These are phyloP conservation scores for Lytechinus variegatus DNA, from an alignment of 35 echinoderm and acorn worm species.

Conservation along the genomic window DNA sequence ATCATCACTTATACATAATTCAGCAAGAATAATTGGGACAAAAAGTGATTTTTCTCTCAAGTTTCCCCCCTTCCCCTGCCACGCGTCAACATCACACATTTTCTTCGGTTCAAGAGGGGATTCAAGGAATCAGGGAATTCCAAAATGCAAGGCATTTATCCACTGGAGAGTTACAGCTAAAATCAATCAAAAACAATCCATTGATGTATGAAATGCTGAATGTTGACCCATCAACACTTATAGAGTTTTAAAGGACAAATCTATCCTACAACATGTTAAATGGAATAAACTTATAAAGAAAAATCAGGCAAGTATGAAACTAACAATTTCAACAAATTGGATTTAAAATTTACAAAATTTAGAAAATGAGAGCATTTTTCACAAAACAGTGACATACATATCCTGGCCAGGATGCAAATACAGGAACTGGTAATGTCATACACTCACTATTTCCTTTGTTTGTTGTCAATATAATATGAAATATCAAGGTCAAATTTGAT, in stretches of 20 bases:
- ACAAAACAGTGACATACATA: too few species aligned
- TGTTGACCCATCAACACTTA: background rate
- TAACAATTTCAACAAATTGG: too few species aligned
- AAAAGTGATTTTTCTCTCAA: conserved; percentile 13
- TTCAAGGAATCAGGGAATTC: background rate
- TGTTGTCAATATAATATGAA: too few species aligned
- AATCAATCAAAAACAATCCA: background rate
- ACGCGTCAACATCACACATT: background rate
- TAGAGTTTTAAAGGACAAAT: background rate
- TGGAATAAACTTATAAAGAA: too few species aligned
- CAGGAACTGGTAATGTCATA: too few species aligned
- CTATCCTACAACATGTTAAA: too few species aligned
- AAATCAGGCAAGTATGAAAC: too few species aligned
- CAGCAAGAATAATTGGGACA: background rate
- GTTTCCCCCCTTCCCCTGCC: background rate
- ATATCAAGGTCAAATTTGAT: too few species aligned
- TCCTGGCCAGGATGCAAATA: too few species aligned
- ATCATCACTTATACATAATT: background rate
- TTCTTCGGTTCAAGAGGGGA: background rate
- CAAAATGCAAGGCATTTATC: background rate
- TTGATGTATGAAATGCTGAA: background rate
- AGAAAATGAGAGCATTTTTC: too few species aligned
- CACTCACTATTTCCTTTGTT: too few species aligned
- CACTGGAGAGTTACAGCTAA: background rate
- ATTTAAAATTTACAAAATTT: too few species aligned